Conservation (phyloP, 2,797 vertebrate species). For the Coilia nasus region DNA sequence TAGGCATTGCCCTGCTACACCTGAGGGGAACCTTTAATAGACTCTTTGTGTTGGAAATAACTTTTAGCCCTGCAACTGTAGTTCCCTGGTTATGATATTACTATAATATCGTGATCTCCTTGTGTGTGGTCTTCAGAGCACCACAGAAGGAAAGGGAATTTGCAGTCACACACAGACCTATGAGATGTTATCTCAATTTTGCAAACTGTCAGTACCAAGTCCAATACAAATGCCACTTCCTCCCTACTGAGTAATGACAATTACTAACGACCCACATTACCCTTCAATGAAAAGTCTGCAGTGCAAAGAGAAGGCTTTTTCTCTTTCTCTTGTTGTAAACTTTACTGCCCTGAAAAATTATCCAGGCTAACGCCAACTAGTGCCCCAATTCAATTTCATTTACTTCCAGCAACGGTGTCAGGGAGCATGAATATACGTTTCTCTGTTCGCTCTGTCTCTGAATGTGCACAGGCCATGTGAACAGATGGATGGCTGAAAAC, state of each 20-base stretch:
- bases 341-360: too few relatives aligned
- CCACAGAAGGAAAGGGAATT: not conserved
- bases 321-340: not conserved
- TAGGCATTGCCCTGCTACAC: not conserved
- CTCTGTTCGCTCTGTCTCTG: too few relatives aligned
- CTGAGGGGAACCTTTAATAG: not conserved
- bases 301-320: not conserved
- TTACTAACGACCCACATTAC: not conserved
- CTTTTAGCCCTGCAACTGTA: too few relatives aligned
- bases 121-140: not conserved
- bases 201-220: not conserved
- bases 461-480: too few relatives aligned
- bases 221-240: not conserved
- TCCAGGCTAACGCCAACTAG: too few relatives aligned
- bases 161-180: not conserved
- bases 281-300: not conserved
- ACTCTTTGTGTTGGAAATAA: not conserved
- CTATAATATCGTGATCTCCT: too few relatives aligned
- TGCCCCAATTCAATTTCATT: too few relatives aligned
- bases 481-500: too few relatives aligned
- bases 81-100: not conserved
- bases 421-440: too few relatives aligned
- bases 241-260: not conserved
- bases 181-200: not conserved
- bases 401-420: too few relatives aligned